Conservation (phyloP, 2,888 invertebrate genomes). For the Drosophila crucigera region DNA sequence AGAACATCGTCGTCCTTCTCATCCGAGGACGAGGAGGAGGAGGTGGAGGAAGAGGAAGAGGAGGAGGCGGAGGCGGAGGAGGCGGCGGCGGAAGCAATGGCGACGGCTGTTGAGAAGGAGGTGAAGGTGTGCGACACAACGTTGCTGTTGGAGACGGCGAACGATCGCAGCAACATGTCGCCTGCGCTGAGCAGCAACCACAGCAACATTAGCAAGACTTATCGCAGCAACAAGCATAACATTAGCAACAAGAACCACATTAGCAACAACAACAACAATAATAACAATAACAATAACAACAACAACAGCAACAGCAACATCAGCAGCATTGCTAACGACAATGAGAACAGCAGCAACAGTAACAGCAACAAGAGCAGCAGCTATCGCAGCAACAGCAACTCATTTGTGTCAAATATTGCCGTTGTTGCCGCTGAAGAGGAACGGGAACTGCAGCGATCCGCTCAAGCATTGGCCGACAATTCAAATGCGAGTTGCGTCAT, state of each 20-base stretch:
- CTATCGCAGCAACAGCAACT: slow-evolving; percentile 13
- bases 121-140: background rate
- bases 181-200: background rate
- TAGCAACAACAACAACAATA: background rate
- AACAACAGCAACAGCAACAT: background rate
- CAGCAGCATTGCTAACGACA: background rate
- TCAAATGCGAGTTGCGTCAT: slow-evolving; percentile 35
- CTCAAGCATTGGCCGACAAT: slow-evolving; percentile 35
- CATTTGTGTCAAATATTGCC: slow-evolving; percentile 40
- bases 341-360: background rate
- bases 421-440: slow-evolving; percentile 50
- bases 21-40: no score
- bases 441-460: slow-evolving; percentile 55
- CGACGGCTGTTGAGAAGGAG: background rate
- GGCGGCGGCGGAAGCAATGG: no score
- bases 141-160: background rate
- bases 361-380: background rate
- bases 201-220: slow-evolving; percentile 1
- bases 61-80: no score
- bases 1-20: no score
- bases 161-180: background rate
- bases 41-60: accelerated
- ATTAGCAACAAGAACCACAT: background rate
- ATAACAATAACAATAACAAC: background rate
- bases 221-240: background rate